These are phyloP conservation scores for Cyclophora punctaria DNA, from an alignment of 2,888 invertebrate genomes.

Conservation along the genomic window DNA sequence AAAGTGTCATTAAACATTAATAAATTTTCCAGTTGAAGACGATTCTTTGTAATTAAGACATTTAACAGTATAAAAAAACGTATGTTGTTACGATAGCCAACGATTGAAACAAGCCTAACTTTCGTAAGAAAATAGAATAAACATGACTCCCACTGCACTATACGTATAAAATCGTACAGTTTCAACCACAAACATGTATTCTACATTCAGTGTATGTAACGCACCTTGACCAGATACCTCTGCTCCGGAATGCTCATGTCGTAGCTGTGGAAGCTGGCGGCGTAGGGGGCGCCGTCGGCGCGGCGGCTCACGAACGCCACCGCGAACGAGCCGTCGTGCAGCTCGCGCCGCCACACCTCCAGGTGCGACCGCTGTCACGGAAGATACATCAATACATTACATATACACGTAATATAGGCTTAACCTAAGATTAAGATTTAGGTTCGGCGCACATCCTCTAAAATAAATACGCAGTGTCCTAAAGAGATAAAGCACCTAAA, in stretches of 20 bases:
- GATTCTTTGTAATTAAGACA: too few species aligned
- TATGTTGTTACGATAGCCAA: too few species aligned
- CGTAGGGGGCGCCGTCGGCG: conserved; percentile 44
- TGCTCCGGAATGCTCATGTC: conserved; percentile 38
- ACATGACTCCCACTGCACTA: too few species aligned
- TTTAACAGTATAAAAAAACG: too few species aligned
- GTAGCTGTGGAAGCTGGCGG: conserved; percentile 30
- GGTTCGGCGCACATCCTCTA: too few species aligned
- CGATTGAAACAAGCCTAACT: too few species aligned
- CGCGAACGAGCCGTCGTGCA: conserved; percentile 66
- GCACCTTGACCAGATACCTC: conserved; percentile 41
- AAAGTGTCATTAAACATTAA: too few species aligned
- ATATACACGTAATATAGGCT: background rate
- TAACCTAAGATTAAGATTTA: too few species aligned
- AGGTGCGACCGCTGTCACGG: conserved; percentile 34
- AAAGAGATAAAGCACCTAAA: too few species aligned
- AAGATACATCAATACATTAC: background rate
- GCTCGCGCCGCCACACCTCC: conserved; percentile 75
- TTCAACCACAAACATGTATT: background rate
- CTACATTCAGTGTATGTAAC: conserved; percentile 2
- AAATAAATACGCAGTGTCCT: too few species aligned
- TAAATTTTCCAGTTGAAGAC: too few species aligned
- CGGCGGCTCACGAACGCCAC: conserved; percentile 73
- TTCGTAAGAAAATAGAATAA: too few species aligned
- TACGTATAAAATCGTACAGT: background rate